These are phyloP conservation scores for Anguilla pacifica DNA, from an alignment of 2,797 vertebrate genomes.

Conservation along the genomic window DNA sequence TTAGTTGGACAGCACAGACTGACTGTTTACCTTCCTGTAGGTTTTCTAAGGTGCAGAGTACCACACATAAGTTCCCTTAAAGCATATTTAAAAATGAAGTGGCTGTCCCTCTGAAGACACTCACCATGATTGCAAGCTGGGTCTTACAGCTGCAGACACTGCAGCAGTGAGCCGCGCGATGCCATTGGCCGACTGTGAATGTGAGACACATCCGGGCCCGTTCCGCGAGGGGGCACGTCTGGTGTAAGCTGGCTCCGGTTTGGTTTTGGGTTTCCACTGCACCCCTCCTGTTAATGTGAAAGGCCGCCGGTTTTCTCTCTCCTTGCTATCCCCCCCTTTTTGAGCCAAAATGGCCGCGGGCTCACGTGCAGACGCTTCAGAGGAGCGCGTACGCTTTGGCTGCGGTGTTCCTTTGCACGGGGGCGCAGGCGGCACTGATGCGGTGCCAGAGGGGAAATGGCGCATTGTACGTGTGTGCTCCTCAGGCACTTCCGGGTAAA, in stretches of 20 bases:
- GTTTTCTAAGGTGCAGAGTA: not conserved
- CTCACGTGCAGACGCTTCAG: not conserved
- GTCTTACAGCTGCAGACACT: not conserved
- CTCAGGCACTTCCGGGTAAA: not conserved
- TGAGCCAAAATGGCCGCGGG: not conserved
- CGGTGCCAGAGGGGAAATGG: not conserved
- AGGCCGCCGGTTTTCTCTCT: not conserved
- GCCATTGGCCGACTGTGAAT: not conserved
- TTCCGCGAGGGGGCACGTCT: not conserved
- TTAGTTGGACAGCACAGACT: not conserved
- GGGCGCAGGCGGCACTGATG: not conserved
- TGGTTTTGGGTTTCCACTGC: not conserved
- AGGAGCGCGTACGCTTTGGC: not conserved
- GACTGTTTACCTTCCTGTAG: not conserved
- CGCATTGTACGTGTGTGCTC: not conserved
- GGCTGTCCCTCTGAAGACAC: not conserved
- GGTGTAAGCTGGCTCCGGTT: not conserved
- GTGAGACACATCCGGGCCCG: not conserved
- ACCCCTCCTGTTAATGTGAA: not conserved
- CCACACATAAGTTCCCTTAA: not conserved
- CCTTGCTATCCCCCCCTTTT: not conserved
- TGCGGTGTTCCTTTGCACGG: not conserved
- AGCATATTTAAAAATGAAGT: not conserved
- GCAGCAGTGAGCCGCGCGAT: not conserved
- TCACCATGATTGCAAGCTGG: not conserved